Evolutionary conservation across 1,140 invertebrate species (phyloP).

Genomic region (Scylla paramamosain): DNA sequence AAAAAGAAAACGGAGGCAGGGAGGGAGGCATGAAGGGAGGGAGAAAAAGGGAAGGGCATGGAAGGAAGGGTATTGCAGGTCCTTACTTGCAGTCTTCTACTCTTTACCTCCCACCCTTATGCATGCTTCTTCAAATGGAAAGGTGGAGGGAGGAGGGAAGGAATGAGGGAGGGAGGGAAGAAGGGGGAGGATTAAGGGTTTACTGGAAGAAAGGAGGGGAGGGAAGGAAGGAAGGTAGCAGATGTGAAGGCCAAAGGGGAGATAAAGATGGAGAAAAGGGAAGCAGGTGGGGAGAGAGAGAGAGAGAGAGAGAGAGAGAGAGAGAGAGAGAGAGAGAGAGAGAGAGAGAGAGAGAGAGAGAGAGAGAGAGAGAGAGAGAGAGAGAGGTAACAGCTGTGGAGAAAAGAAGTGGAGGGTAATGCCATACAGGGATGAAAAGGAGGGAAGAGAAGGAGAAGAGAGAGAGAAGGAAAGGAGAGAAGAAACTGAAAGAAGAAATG

Average conservation of each 20-base stretch:
- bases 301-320: slow-evolving; percentile 31
- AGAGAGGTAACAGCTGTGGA: background rate
- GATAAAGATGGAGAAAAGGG: background rate
- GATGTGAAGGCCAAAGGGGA: background rate
- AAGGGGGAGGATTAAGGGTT: background rate
- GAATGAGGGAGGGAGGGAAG: background rate
- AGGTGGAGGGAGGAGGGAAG: background rate
- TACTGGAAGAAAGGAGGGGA: background rate
- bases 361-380: background rate
- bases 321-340: slow-evolving; percentile 39
- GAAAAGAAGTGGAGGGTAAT: background rate
- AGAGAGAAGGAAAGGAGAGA: background rate
- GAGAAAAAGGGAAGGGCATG: background rate
- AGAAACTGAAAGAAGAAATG: background rate
- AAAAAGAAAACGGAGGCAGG: background rate
- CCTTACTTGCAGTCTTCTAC: background rate
- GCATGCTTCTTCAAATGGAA: slow-evolving; percentile 8
- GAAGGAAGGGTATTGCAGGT: background rate
- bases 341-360: slow-evolving; percentile 28
- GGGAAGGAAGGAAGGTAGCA: background rate
- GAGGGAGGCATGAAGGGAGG: background rate
- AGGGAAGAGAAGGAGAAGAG: too few relatives aligned
- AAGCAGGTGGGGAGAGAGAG: background rate
- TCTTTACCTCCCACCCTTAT: background rate
- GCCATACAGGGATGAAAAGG: too few relatives aligned